Evolutionary conservation across 2,113 vertebrate species (phyloP).

Genomic region (Riparia riparia): DNA sequence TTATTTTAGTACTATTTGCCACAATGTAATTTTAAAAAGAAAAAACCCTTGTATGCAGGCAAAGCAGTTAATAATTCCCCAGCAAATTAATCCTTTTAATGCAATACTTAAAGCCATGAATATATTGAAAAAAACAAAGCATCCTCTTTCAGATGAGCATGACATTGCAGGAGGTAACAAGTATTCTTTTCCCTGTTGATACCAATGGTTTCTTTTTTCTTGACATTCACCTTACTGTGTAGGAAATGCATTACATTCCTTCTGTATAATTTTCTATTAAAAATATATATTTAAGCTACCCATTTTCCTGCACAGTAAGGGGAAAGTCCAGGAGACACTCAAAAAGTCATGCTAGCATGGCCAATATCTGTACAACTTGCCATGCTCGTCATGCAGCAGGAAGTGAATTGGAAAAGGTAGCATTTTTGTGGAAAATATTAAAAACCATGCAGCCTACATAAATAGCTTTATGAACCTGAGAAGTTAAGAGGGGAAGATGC

Average conservation of each 20-base stretch:
- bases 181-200: not conserved
- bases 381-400: fast-evolving
- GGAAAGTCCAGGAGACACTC: not conserved
- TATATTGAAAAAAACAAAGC: not conserved
- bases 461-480: not conserved
- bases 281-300: not conserved
- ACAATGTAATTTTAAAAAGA: slow-evolving; percentile 48
- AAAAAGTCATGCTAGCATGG: not conserved
- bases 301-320: not conserved
- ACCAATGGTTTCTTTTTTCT: not conserved
- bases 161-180: not conserved
- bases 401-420: not conserved
- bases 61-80: slow-evolving; percentile 56
- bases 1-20: slow-evolving; percentile 63
- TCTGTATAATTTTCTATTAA: not conserved
- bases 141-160: not conserved
- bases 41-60: slow-evolving; percentile 27
- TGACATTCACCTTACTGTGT: not conserved
- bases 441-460: not conserved
- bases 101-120: slow-evolving; percentile 2
- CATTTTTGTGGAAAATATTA: not conserved
- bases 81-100: slow-evolving; percentile 67
- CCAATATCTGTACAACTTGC: not conserved
- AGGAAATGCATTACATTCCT: not conserved
- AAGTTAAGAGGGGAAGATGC: not conserved